A percentile compares a stretch with the other conserved stretches of the same genome.
Evolutionary conservation across 2,797 vertebrate species (phyloP).

Genomic region (Chiloscyllium punctatum): DNA sequence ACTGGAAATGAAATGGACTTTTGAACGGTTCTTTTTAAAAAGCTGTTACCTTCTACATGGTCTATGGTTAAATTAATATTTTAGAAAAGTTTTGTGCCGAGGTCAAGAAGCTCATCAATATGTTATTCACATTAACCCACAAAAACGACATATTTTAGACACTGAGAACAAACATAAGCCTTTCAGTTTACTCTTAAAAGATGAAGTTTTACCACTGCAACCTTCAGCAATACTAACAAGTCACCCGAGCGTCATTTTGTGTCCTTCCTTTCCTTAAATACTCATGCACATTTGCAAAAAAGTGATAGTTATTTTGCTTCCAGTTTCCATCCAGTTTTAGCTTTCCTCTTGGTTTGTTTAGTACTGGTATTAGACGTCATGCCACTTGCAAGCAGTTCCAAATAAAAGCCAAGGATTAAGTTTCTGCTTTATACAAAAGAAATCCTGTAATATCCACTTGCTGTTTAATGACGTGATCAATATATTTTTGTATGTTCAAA

Average conservation of each 20-base stretch:
- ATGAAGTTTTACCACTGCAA: background rate
- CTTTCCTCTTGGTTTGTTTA: background rate
- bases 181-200: background rate
- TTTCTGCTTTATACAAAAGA: background rate
- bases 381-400: background rate
- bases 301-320: background rate
- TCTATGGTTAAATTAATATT: background rate
- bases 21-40: background rate
- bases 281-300: conserved; percentile 15
- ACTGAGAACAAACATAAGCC: background rate
- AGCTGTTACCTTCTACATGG: background rate
- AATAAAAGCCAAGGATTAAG: background rate
- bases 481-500: background rate
- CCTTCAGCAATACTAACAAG: background rate
- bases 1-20: background rate
- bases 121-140: conserved; percentile 25
- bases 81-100: background rate
- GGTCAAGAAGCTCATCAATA: conserved; percentile 15
- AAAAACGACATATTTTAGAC: background rate
- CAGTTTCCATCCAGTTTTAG: background rate
- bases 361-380: background rate
- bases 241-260: background rate
- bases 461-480: background rate
- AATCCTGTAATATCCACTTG: background rate
- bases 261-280: background rate